Evolutionary conservation across 2,888 invertebrate genomes (phyloP).

Genomic region (Cremastobaeus sp.): DNA sequence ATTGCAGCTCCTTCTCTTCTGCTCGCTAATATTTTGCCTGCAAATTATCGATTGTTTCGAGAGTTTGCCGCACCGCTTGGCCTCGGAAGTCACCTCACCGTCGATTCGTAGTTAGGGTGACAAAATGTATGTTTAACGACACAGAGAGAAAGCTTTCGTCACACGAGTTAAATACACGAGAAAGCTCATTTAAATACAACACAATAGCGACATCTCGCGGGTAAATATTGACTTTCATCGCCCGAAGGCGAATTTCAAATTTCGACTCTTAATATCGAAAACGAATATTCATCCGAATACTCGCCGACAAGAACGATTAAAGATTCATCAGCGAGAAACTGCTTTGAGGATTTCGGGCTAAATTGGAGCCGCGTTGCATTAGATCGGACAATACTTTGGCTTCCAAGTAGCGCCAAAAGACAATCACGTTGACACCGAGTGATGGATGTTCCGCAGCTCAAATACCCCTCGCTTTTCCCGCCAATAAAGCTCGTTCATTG

Average conservation of each 20-base stretch:
- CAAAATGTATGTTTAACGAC: slow-evolving; percentile 72
- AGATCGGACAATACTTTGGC: slow-evolving; percentile 71
- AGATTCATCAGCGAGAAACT: background rate
- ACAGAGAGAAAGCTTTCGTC: slow-evolving; percentile 62
- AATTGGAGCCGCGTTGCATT: slow-evolving; percentile 8
- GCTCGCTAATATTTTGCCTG: slow-evolving; percentile 44
- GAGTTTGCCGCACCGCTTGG: slow-evolving; percentile 47
- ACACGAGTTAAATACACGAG: slow-evolving; percentile 71
- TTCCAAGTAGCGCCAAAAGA: slow-evolving; percentile 72
- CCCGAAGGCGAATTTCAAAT: slow-evolving; percentile 48
- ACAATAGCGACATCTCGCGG: slow-evolving; percentile 69
- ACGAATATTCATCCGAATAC: no score
- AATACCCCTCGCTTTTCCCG: slow-evolving; percentile 74
- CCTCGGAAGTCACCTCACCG: slow-evolving; percentile 47
- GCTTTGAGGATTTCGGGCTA: background rate
- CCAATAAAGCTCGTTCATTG: slow-evolving; percentile 78
- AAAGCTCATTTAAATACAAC: slow-evolving; percentile 75
- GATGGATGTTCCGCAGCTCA: slow-evolving; percentile 76
- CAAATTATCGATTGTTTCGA: slow-evolving; percentile 54
- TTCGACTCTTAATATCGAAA: slow-evolving; percentile 55
- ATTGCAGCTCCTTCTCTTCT: slow-evolving; percentile 27
- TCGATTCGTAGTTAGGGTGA: slow-evolving; percentile 61
- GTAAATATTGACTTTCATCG: slow-evolving; percentile 41
- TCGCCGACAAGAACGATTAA: background rate
- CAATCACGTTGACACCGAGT: slow-evolving; percentile 78